Conservation (phyloP, 2,797 vertebrate genomes). For the Morelia viridis region DNA sequence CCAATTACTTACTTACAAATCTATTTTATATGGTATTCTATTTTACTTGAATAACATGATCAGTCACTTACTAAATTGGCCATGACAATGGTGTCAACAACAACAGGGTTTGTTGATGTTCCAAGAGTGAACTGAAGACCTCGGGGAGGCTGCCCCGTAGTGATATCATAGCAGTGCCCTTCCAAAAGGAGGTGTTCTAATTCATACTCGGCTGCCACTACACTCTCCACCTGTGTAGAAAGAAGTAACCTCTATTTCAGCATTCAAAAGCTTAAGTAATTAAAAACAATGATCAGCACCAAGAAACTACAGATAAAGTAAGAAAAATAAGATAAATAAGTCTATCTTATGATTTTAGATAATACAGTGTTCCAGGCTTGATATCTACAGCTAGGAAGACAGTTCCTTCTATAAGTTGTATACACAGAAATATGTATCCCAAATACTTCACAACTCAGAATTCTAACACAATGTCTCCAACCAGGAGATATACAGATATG, state of each 20-base stretch:
- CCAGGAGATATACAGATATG: not conserved
- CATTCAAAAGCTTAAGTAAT: not conserved
- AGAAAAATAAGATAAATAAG: not conserved
- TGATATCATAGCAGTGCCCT: conserved; percentile 96
- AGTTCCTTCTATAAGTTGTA: not conserved
- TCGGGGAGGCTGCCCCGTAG: conserved; percentile 92
- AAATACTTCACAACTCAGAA: not conserved
- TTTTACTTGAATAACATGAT: not conserved
- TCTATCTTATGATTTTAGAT: not conserved
- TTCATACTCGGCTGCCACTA: conserved; percentile 93
- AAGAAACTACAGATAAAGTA: not conserved
- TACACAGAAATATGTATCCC: not conserved
- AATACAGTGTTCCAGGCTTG: not conserved
- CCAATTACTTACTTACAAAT: not conserved
- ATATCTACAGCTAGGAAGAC: not conserved
- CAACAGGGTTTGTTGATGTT: conserved; percentile 82
- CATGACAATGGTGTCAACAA: conserved; percentile 97
- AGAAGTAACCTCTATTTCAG: conserved; percentile 3
- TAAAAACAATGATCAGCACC: not conserved
- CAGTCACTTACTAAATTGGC: conserved; percentile 86
- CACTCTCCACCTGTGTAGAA: conserved; percentile 83
- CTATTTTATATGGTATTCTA: not conserved
- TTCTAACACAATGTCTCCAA: not conserved
- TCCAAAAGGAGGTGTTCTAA: conserved; percentile 93
- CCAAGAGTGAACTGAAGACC: conserved; percentile 96